Conservation (phyloP, 2,113 vertebrate genomes). For the Oreochromis aureus region DNA sequence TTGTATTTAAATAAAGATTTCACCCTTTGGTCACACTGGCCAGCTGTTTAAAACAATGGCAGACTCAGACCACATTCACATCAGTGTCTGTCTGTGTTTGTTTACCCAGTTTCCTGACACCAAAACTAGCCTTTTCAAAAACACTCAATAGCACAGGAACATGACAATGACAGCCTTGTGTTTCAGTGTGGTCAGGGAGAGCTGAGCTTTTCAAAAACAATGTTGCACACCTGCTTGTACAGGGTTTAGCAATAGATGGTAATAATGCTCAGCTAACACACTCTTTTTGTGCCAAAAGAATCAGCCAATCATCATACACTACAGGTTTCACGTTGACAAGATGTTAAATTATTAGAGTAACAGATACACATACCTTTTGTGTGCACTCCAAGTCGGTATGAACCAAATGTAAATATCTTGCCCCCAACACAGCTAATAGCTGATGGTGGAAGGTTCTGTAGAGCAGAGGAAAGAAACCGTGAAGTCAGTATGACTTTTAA, state of each 20-base stretch:
- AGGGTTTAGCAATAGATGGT: neutral
- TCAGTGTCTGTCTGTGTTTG: neutral
- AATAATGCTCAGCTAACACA: neutral
- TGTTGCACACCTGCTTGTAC: neutral
- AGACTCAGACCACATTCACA: neutral
- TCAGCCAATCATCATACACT: neutral
- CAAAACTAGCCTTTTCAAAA: conserved; percentile 13
- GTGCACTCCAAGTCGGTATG: conserved; percentile 95
- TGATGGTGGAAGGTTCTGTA: conserved; percentile 85
- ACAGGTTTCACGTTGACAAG: neutral
- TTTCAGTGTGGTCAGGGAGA: neutral
- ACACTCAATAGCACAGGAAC: neutral
- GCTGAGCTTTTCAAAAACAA: conserved; percentile 13
- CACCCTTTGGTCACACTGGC: neutral
- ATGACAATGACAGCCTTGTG: conserved; percentile 4
- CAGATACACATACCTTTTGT: conserved; percentile 84
- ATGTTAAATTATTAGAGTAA: neutral
- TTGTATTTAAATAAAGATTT: neutral
- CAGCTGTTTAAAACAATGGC: neutral
- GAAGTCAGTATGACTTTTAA: neutral
- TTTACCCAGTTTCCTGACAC: neutral
- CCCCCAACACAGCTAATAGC: conserved; percentile 80
- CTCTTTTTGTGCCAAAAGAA: neutral
- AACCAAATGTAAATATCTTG: conserved; percentile 97
- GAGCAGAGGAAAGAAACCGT: neutral